phyloP scores from a whole-genome alignment of 2,888 invertebrate genomes.

The Heteromurus nitidus region DNA sequence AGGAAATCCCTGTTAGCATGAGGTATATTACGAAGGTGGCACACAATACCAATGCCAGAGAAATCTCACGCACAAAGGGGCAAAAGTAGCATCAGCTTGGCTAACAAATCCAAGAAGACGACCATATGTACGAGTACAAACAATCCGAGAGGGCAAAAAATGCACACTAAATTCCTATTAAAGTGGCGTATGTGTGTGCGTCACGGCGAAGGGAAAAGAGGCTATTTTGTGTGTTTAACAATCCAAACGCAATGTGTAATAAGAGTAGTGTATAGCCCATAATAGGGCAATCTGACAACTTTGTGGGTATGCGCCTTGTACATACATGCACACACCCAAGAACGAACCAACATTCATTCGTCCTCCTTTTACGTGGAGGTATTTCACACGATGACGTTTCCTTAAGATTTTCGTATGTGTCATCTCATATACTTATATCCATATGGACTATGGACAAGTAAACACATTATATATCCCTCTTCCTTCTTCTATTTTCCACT shows the following conservation, averaged over 20 bases:
- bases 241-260: slow-evolving; percentile 10
- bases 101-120: neutral
- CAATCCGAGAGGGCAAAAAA: neutral
- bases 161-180: slow-evolving; percentile 17
- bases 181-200: neutral
- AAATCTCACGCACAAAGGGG: neutral
- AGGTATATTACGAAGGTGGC: no score
- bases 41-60: no score
- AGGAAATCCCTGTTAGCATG: no score
- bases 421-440: no score
- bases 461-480: neutral
- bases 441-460: no score
- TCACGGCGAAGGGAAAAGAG: neutral
- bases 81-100: slow-evolving; percentile 3
- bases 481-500: neutral
- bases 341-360: neutral
- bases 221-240: slow-evolving; percentile 25
- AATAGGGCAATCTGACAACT: slow-evolving; percentile 9
- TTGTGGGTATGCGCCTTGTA: neutral
- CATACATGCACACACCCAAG: neutral
- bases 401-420: neutral
- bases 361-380: neutral
- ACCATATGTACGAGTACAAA: neutral
- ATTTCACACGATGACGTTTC: slow-evolving; percentile 12
- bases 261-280: neutral